Evolutionary conservation across 2,888 invertebrate species (phyloP).

Genomic region (Orchesellides sinensis): DNA sequence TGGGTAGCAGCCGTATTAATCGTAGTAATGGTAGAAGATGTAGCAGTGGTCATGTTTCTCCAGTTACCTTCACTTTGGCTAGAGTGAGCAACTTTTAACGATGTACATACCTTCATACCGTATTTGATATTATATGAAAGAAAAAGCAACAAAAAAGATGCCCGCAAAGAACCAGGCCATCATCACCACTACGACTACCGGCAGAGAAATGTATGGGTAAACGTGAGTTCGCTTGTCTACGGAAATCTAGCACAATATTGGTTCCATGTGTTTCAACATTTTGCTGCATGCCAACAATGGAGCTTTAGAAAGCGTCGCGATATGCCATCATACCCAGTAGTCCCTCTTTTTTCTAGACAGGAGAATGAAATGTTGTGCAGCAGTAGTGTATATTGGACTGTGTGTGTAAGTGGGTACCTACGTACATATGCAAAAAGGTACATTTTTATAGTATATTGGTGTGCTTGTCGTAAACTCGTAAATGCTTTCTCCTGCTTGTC

Average conservation of each 20-base stretch:
- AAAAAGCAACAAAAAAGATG: slow-evolving; percentile 10
- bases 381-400: background rate
- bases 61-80: slow-evolving; percentile 43
- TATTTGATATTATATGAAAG: too few relatives aligned
- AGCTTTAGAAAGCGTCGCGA: slow-evolving; percentile 35
- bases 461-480: slow-evolving; percentile 22
- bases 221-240: slow-evolving; percentile 31
- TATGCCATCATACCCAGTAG: background rate
- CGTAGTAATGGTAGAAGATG: slow-evolving; percentile 34
- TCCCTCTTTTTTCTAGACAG: background rate
- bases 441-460: background rate
- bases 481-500: slow-evolving; percentile 34
- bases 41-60: slow-evolving; percentile 37
- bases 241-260: slow-evolving; percentile 24
- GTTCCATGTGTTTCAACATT: slow-evolving; percentile 1
- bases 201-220: slow-evolving; percentile 27
- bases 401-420: background rate
- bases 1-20: slow-evolving; percentile 23
- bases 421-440: background rate
- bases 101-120: too few relatives aligned
- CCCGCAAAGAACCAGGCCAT: slow-evolving; percentile 36
- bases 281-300: slow-evolving; percentile 25
- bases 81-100: slow-evolving; percentile 45
- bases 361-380: slow-evolving; percentile 3
- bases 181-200: slow-evolving; percentile 13